Conservation (phyloP, 2,888 invertebrate genomes). For the Morpho helenor region DNA sequence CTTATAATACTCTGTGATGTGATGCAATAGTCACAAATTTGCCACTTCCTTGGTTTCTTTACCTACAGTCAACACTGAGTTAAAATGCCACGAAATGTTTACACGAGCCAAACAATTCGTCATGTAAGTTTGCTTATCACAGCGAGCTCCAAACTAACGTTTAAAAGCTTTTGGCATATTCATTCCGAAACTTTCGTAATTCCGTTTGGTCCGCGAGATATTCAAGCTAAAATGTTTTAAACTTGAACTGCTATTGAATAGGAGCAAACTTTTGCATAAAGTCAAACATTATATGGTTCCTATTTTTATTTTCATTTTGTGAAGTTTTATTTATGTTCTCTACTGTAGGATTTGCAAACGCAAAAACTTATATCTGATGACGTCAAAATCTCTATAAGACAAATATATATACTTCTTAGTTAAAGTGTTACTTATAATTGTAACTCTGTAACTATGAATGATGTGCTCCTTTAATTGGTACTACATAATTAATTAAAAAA, state of each 20-base stretch:
- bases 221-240: conserved; percentile 41
- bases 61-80: not conserved
- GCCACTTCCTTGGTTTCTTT: too few species aligned
- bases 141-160: conserved; percentile 31
- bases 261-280: conserved; percentile 21
- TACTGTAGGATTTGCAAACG: too few species aligned
- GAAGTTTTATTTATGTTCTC: not conserved
- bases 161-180: conserved; percentile 55
- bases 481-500: too few species aligned
- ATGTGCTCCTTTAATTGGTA: too few species aligned
- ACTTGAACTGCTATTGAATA: conserved; percentile 21
- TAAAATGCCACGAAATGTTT: conserved; percentile 5
- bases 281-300: conserved; percentile 15
- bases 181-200: conserved; percentile 61
- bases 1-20: too few species aligned
- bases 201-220: conserved; percentile 51
- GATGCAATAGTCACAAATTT: too few species aligned
- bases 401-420: too few species aligned
- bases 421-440: too few species aligned
- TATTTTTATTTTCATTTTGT: conserved; percentile 12
- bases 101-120: conserved; percentile 14
- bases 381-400: too few species aligned
- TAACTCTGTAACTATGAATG: too few species aligned
- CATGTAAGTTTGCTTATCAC: conserved; percentile 30
- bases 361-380: too few species aligned